Conservation (phyloP, 2,797 vertebrate species). For the Cichlasoma orientale region DNA sequence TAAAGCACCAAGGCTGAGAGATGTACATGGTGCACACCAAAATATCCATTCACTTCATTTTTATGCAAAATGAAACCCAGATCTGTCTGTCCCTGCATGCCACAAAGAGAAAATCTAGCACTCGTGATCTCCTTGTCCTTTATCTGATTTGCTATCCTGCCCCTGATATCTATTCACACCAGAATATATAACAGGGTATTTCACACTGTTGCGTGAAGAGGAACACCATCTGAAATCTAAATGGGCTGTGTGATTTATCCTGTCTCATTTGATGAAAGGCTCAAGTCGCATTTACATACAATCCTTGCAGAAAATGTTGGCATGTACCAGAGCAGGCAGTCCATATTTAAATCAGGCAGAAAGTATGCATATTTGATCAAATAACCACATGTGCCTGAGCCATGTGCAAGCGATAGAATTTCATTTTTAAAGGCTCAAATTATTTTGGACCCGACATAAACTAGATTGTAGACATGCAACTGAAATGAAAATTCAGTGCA, state of each 20-base stretch:
- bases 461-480: not conserved
- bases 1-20: not conserved
- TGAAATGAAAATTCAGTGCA: not conserved
- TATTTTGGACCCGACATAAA: not conserved
- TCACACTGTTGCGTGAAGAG: conserved; percentile 31
- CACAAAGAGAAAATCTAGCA: not conserved
- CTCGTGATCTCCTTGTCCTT: not conserved
- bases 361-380: conserved; percentile 3
- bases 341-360: conserved; percentile 20
- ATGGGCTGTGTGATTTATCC: conserved; percentile 25
- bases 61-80: conserved; percentile 13
- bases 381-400: not conserved
- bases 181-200: conserved; percentile 23
- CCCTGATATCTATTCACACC: conserved; percentile 5
- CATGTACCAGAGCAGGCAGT: not conserved
- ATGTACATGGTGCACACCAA: not conserved
- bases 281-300: conserved; percentile 34
- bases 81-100: not conserved
- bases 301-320: conserved; percentile 24
- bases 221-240: conserved; percentile 25
- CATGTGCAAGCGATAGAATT: not conserved
- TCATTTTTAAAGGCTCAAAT: conserved; percentile 2
- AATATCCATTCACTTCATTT: conserved; percentile 10
- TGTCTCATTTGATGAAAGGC: conserved; percentile 31
- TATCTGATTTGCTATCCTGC: not conserved